Percentiles rank a stretch among this genome's conserved stretches.
phyloP scores from a whole-genome alignment of 2,797 vertebrate species.

The Epinephelus malabaricus region DNA sequence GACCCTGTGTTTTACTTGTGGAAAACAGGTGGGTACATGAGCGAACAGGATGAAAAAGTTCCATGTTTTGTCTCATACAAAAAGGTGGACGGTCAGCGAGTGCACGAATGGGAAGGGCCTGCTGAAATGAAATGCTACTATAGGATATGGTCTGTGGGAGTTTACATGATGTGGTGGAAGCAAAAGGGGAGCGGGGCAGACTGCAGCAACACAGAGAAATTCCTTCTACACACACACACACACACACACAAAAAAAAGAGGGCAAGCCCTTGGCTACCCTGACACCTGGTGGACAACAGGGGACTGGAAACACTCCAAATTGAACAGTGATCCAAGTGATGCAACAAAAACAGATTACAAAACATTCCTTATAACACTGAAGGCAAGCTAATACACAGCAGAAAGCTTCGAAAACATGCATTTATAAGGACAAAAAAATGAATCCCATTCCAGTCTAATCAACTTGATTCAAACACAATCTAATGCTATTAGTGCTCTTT shows the following conservation, averaged over 20 bases:
- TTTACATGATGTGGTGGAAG: slow-evolving; percentile 55
- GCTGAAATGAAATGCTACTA: slow-evolving; percentile 50
- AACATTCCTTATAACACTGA: not conserved
- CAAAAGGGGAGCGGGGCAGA: slow-evolving; percentile 38
- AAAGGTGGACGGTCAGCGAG: slow-evolving; percentile 76
- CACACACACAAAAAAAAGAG: not conserved
- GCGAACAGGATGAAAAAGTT: slow-evolving; percentile 80
- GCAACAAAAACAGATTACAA: not conserved
- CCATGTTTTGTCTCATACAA: slow-evolving; percentile 69
- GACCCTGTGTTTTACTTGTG: slow-evolving; percentile 83
- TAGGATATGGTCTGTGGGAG: slow-evolving; percentile 49
- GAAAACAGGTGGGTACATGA: slow-evolving; percentile 84
- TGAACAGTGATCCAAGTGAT: not conserved
- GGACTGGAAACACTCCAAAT: slow-evolving; percentile 20
- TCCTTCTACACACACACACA: not conserved
- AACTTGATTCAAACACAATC: not conserved
- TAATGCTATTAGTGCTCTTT: too few species aligned
- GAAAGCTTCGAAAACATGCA: too few species aligned
- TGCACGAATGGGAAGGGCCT: slow-evolving; percentile 72
- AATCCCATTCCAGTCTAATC: not conserved
- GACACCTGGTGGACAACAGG: slow-evolving; percentile 85
- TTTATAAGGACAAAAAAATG: not conserved
- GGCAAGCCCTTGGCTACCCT: slow-evolving; percentile 51
- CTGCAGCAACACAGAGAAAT: slow-evolving; percentile 29
- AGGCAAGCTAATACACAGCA: too few species aligned